Evolutionary conservation across 2,797 vertebrate genomes (phyloP), one percentile per base, ranked within the genome.

Genomic region (Helarctos malayanus): DNA sequence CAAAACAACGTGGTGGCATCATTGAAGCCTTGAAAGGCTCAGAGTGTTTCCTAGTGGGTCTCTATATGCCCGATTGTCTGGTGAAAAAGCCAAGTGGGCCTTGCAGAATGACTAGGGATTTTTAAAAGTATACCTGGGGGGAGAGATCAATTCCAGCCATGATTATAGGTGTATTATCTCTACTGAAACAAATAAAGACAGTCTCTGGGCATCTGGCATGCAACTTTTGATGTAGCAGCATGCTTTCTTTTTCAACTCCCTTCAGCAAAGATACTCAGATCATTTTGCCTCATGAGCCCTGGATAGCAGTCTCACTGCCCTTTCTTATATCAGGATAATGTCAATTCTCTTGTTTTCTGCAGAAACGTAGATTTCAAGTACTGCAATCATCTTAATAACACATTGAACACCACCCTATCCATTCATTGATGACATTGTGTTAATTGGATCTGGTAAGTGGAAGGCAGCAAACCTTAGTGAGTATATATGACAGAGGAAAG

Each of bases 271-370:
- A 63, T 13, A 25, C 3, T 45, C 3, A 82, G 8, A 27, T 45
- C 3, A 35, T 80, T 85, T 56, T 68, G 49, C 19, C 32, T 61
- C 52, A 69, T 38, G 21, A 88, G 5, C 35, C 7, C 3, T 45
- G 7, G 49, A 11, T 0, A 69, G 4, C 16, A 23, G 7, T 38
- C 5, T 49, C 23, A 41, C 5, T 49, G 19, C 10, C 2, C 12
- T 49, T 65, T 59, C 6, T 79, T 49, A 90, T 15, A 23, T 85
- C 3, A 16, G 25, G 16, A 84, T 57, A 45, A 49, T n/a, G 19
- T 61, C 11, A 63, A 4, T 10, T n/a, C 9, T 92, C 0, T 5
- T 25, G 32, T 2, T 45, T 19, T 52, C 38, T 94, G 21, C 2
- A 84, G 23, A 56, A 47, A 69, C 4, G 16, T n/a, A 52, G 12